phyloP scores from a whole-genome alignment of 2,888 invertebrate genomes.

The Rotaria sp. region DNA sequence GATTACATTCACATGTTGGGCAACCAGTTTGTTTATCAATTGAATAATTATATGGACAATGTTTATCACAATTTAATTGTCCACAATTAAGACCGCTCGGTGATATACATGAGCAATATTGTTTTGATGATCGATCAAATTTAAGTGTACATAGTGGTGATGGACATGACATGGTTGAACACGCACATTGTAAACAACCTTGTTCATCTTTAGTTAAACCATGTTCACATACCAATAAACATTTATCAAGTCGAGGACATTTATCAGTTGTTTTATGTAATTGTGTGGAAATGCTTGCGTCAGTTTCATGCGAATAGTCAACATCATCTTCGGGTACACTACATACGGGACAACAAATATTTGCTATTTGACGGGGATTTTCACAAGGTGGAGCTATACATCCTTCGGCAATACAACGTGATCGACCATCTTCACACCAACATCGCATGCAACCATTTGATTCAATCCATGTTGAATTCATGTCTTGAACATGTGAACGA shows the following conservation, averaged over 20 bases:
- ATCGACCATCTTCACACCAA: slow-evolving; percentile 24
- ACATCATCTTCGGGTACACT: neutral
- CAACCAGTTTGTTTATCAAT: neutral
- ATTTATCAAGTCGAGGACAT: neutral
- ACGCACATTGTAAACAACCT: neutral
- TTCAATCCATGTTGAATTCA: slow-evolving; percentile 27
- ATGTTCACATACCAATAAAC: slow-evolving; percentile 15
- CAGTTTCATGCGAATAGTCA: no score
- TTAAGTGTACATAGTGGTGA: slow-evolving; percentile 7
- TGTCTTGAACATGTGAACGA: neutral
- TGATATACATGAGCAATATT: slow-evolving; percentile 18
- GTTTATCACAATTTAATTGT: slow-evolving; percentile 26
- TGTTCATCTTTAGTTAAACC: slow-evolving; percentile 19
- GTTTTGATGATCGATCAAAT: neutral
- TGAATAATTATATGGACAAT: slow-evolving; percentile 15
- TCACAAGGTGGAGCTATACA: slow-evolving; percentile 27
- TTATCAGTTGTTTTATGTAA: neutral
- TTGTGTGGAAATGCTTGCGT: neutral
- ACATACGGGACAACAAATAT: slow-evolving; percentile 26
- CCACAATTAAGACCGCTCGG: neutral
- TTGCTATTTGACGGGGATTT: slow-evolving; percentile 21
- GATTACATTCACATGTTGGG: neutral
- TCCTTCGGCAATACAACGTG: slow-evolving; percentile 12
- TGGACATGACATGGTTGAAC: neutral
- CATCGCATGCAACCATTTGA: slow-evolving; percentile 23